phyloP scores from a whole-genome alignment of 53 echinoderm and acorn worm species.

The Holothuria leucospilota region DNA sequence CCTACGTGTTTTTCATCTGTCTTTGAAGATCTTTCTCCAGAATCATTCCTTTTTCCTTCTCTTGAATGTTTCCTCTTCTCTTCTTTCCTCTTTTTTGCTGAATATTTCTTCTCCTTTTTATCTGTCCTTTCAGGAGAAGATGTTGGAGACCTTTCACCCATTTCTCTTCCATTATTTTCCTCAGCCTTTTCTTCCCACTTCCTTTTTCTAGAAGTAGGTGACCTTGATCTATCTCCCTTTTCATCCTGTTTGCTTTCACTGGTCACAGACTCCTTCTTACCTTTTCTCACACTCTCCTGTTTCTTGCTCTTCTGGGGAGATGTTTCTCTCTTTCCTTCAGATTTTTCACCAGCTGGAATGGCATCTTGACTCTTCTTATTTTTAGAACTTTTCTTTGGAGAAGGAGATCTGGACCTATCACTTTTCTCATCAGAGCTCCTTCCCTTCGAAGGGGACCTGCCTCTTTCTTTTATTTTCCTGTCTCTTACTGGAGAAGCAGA shows the following conservation, averaged over 20 bases:
- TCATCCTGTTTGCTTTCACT: too few relatives aligned
- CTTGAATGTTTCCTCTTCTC: neutral
- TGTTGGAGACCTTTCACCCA: neutral
- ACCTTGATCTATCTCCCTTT: neutral
- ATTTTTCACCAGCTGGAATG: neutral
- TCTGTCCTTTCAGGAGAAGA: neutral
- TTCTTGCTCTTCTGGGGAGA: neutral
- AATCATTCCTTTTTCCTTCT: neutral
- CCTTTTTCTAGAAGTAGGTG: neutral
- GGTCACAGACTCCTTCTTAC: neutral
- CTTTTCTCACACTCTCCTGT: too few relatives aligned
- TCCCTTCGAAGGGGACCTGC: neutral
- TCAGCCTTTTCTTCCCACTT: slow-evolving; percentile 6
- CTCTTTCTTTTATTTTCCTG: neutral
- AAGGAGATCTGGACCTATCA: neutral
- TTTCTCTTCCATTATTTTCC: neutral
- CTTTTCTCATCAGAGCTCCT: neutral
- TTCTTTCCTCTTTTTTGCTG: neutral
- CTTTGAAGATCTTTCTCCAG: too few relatives aligned
- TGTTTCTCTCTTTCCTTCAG: neutral
- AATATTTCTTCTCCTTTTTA: neutral
- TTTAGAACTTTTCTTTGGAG: neutral
- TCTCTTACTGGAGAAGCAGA: too few relatives aligned
- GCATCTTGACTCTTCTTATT: neutral
- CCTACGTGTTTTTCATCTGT: too few relatives aligned